Evolutionary conservation across 2,888 invertebrate genomes (phyloP).

Genomic region (Saturnia pavonia): DNA sequence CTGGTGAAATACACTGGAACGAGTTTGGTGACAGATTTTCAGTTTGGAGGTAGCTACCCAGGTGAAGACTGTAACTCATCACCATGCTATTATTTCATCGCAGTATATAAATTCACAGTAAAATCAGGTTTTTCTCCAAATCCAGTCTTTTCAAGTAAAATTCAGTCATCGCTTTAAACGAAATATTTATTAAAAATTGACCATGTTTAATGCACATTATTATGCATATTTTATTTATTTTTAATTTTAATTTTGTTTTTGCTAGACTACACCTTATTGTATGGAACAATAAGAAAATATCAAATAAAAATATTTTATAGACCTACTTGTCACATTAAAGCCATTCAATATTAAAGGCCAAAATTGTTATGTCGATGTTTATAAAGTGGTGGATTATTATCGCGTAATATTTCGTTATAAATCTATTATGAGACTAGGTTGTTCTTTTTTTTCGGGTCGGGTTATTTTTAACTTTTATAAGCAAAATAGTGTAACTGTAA

Average conservation of each 20-base stretch:
- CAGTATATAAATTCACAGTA: no score
- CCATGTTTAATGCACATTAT: no score
- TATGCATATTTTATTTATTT: no score
- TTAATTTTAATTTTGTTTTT: background rate
- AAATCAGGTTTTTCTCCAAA: no score
- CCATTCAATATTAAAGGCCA: conserved; percentile 5
- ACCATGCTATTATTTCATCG: no score
- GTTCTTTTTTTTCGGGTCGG: conserved; percentile 37
- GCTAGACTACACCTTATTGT: background rate
- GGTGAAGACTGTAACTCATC: no score
- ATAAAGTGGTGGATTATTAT: conserved; percentile 30
- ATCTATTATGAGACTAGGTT: conserved; percentile 49
- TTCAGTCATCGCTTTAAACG: no score
- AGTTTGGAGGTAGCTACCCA: no score
- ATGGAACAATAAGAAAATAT: background rate
- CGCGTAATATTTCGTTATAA: conserved; percentile 45
- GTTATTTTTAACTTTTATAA: background rate
- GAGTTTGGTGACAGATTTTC: no score
- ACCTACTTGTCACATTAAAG: conserved; percentile 1
- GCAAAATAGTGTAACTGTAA: conserved; percentile 5
- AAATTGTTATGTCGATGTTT: conserved; percentile 7
- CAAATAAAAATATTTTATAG: conserved; percentile 4
- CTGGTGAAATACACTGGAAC: no score
- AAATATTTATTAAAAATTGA: no score
- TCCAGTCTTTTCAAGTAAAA: no score